phyloP scores from a whole-genome alignment of 2,113 vertebrate genomes.

The Etheostoma cragini region DNA sequence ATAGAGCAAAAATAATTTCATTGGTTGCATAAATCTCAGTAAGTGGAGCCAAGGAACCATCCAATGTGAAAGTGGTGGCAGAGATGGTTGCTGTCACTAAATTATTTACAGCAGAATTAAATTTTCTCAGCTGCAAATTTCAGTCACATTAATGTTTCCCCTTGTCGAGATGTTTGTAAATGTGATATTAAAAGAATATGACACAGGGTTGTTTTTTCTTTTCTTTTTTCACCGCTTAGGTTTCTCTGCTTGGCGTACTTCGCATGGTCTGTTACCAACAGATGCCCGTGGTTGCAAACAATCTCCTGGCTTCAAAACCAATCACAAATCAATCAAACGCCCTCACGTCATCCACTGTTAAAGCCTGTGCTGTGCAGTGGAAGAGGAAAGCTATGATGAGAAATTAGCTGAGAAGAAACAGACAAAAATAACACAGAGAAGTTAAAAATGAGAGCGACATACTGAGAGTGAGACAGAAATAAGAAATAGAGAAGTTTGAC shows the following conservation, averaged over 20 bases:
- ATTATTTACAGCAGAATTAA: conserved; percentile 62
- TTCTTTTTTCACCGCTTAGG: neutral
- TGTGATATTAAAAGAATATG: neutral
- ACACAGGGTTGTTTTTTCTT: neutral
- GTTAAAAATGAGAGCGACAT: neutral
- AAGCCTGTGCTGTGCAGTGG: neutral
- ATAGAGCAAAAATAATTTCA: neutral
- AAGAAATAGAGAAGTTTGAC: neutral
- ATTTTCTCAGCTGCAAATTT: conserved; percentile 63
- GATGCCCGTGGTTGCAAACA: neutral
- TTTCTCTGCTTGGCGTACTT: neutral
- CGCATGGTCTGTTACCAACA: neutral
- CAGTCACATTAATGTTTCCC: conserved; percentile 39
- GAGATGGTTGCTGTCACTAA: conserved; percentile 39
- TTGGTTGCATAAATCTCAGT: conserved; percentile 16
- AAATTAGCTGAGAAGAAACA: neutral
- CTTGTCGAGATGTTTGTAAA: neutral
- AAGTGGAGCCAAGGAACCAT: conserved; percentile 12
- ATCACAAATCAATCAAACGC: neutral
- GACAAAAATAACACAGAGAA: neutral
- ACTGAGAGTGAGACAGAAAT: neutral
- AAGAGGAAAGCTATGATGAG: neutral
- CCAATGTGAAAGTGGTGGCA: conserved; percentile 34
- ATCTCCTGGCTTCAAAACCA: neutral
- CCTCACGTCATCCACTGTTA: neutral